phyloP scores from a whole-genome alignment of 2,113 vertebrate species.

The Parus major region DNA sequence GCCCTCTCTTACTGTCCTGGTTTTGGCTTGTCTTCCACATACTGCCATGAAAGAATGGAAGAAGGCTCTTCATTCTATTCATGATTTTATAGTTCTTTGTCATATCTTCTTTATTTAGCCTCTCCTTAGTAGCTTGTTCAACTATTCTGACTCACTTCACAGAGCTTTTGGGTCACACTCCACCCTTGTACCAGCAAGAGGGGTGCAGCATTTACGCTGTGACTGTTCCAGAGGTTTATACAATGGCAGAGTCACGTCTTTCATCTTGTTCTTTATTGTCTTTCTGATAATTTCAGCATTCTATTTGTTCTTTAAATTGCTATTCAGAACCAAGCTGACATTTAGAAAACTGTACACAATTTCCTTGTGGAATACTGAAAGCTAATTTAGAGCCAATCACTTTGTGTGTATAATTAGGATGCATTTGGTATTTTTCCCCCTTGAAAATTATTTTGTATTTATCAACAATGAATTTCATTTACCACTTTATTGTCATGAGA shows the following conservation, averaged over 20 bases:
- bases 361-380: constrained; percentile 25
- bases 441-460: constrained; percentile 51
- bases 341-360: constrained; percentile 45
- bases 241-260: background rate
- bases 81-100: background rate
- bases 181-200: background rate
- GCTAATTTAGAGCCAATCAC: constrained; percentile 23
- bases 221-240: background rate
- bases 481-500: background rate
- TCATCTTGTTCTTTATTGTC: background rate
- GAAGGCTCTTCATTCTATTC: background rate
- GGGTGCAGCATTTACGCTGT: rapidly evolving
- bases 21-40: background rate
- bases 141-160: background rate
- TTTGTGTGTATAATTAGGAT: constrained; percentile 31
- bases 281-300: background rate
- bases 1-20: rapidly evolving
- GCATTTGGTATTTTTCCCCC: constrained; percentile 2
- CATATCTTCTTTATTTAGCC: background rate
- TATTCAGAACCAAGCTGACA: constrained; percentile 21
- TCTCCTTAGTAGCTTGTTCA: background rate
- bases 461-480: constrained; percentile 37
- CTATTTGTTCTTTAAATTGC: constrained; percentile 40
- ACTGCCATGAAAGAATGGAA: background rate
- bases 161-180: background rate